phyloP scores from a whole-genome alignment of 2,888 invertebrate genomes.

The Iselma pallidipennis region DNA sequence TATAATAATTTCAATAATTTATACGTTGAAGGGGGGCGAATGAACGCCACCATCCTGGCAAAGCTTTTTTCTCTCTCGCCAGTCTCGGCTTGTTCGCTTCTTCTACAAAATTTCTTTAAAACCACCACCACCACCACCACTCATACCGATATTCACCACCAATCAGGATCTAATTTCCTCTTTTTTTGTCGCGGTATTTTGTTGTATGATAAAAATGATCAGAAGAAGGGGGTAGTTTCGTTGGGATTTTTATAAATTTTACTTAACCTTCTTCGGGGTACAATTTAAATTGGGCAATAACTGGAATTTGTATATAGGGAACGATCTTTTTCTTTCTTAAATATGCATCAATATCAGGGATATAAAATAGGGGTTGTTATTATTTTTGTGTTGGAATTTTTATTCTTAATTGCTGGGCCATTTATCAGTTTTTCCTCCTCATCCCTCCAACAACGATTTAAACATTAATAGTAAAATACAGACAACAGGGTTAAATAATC shows the following conservation, averaged over 20 bases:
- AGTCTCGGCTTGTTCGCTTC: neutral
- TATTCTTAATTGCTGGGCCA: slow-evolving; percentile 43
- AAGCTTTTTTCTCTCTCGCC: neutral
- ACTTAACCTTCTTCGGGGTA: slow-evolving; percentile 30
- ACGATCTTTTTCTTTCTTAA: slow-evolving; percentile 20
- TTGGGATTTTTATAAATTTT: neutral
- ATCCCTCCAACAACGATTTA: too few species aligned
- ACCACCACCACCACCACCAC: slow-evolving; percentile 6
- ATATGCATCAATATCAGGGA: slow-evolving; percentile 47
- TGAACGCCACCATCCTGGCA: too few species aligned
- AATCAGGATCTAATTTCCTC: slow-evolving; percentile 10
- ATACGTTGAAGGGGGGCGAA: slow-evolving; percentile 41
- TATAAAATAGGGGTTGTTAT: slow-evolving; percentile 32
- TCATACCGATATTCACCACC: too few species aligned
- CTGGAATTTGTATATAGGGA: slow-evolving; percentile 50
- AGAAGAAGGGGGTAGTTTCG: neutral
- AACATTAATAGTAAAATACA: too few species aligned
- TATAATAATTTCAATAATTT: slow-evolving; percentile 71
- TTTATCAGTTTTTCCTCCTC: slow-evolving; percentile 45
- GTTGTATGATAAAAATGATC: neutral
- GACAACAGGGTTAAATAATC: too few species aligned
- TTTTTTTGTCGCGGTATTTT: neutral
- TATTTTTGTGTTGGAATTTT: slow-evolving; percentile 27
- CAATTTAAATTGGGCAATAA: slow-evolving; percentile 59
- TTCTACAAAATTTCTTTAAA: neutral